Conservation (phyloP, 2,797 vertebrate species). For the Myiothlypis chrysogaster region DNA sequence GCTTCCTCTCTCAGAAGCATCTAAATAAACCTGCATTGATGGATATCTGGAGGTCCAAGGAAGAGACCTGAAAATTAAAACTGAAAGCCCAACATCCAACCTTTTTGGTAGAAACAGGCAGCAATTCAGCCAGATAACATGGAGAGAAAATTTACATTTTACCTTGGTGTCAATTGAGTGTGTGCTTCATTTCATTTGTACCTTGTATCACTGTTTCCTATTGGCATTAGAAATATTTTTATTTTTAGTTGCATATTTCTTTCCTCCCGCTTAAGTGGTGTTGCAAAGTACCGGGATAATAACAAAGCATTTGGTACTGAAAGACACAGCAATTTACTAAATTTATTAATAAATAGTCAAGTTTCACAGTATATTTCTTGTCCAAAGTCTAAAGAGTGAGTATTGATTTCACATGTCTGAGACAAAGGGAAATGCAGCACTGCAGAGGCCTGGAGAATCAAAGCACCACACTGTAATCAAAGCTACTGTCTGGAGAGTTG, state of each 20-base stretch:
- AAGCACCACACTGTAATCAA: fast-evolving
- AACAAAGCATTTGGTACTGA: background rate
- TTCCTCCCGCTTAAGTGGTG: background rate
- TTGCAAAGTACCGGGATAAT: background rate
- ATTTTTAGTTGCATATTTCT: background rate
- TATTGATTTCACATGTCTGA: background rate
- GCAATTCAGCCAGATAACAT: background rate
- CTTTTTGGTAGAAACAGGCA: background rate
- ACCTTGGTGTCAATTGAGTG: background rate
- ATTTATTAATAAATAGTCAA: background rate
- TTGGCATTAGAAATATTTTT: background rate
- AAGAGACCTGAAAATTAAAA: background rate
- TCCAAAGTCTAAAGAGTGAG: background rate
- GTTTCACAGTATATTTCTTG: background rate
- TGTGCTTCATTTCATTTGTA: background rate
- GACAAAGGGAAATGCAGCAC: background rate
- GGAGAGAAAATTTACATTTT: background rate
- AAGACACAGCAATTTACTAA: background rate
- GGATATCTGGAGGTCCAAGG: background rate
- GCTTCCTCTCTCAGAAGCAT: background rate
- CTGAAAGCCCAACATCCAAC: background rate
- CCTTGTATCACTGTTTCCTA: background rate
- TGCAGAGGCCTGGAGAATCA: background rate
- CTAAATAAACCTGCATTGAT: background rate
- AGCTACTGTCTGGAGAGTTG: background rate